These are phyloP conservation scores for Cosmia pyralina DNA, from an alignment of 2,888 invertebrate species.

Conservation along the genomic window DNA sequence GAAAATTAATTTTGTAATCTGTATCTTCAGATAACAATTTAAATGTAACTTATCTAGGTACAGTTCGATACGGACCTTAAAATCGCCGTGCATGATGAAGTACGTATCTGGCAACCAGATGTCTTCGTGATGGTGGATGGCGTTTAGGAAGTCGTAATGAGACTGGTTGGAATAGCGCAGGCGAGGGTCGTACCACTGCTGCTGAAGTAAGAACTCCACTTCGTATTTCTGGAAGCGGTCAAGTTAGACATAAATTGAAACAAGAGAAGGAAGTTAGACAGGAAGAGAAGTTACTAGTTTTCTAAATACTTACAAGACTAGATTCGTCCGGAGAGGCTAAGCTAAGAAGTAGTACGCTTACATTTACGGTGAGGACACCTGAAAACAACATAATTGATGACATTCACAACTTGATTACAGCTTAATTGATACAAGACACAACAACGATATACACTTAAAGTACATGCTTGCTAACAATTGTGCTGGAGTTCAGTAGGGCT, in stretches of 20 bases:
- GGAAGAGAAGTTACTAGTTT: conserved; percentile 29
- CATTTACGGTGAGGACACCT: conserved; percentile 98
- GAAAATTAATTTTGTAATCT: conserved; percentile 64
- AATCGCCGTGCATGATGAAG: conserved; percentile 99
- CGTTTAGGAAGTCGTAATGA: conserved; percentile 96
- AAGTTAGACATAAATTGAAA: conserved; percentile 40
- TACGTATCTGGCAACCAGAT: conserved; percentile 98
- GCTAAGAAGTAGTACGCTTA: conserved; percentile 97
- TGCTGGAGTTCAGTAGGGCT: conserved; percentile 62
- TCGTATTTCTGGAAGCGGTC: conserved; percentile 95
- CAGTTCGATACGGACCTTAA: conserved; percentile 90
- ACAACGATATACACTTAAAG: conserved; percentile 71
- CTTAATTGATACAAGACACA: conserved; percentile 60
- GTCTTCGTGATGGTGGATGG: conserved; percentile 97
- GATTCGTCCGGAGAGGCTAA: conserved; percentile 99
- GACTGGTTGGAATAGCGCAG: conserved; percentile 96
- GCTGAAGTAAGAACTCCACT: conserved; percentile 97
- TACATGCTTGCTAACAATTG: conserved; percentile 69
- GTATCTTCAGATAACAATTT: conserved; percentile 52
- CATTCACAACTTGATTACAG: conserved; percentile 66
- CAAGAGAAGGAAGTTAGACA: conserved; percentile 15
- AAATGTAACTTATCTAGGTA: conserved; percentile 41
- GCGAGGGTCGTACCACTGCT: conserved; percentile 98
- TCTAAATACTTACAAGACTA: conserved; percentile 94
- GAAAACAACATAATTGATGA: conserved; percentile 80